phyloP scores from a whole-genome alignment of 2,113 vertebrate genomes.

The Cinclus cinclus region DNA sequence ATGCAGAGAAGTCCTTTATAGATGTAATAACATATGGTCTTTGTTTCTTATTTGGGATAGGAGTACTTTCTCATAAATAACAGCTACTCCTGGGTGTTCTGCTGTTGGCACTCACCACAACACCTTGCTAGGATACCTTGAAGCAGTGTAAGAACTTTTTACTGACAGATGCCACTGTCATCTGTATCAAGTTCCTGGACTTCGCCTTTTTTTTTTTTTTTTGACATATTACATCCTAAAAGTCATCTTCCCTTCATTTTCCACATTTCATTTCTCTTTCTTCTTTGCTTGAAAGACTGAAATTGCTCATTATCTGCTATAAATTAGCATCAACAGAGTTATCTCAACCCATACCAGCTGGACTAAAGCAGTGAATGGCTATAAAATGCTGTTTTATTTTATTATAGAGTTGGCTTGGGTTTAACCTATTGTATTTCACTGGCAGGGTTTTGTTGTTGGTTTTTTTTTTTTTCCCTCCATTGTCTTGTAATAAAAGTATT shows the following conservation, averaged over 20 bases:
- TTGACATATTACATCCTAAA: neutral
- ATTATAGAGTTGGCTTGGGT: neutral
- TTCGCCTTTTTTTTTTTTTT: neutral
- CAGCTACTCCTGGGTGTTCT: neutral
- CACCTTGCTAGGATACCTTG: neutral
- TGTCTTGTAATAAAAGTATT: neutral
- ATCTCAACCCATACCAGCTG: conserved; percentile 31
- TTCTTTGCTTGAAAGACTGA: conserved; percentile 41
- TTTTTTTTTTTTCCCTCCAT: neutral
- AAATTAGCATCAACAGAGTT: conserved; percentile 28
- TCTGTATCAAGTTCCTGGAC: neutral
- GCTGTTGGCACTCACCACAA: neutral
- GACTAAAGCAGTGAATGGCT: neutral
- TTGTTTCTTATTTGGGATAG: neutral
- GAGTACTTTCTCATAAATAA: neutral
- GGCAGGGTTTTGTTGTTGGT: neutral
- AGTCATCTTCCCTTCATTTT: neutral
- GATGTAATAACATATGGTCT: neutral
- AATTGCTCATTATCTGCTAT: conserved; percentile 45
- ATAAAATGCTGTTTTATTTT: conserved; percentile 4
- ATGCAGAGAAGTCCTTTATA: neutral
- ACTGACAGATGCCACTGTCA: neutral
- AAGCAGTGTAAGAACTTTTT: neutral
- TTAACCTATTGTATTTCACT: neutral
- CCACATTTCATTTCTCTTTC: conserved; percentile 4